Base-by-base conservation (phyloP, 2,797 vertebrate species). In the Propithecus perrieri region DNA sequence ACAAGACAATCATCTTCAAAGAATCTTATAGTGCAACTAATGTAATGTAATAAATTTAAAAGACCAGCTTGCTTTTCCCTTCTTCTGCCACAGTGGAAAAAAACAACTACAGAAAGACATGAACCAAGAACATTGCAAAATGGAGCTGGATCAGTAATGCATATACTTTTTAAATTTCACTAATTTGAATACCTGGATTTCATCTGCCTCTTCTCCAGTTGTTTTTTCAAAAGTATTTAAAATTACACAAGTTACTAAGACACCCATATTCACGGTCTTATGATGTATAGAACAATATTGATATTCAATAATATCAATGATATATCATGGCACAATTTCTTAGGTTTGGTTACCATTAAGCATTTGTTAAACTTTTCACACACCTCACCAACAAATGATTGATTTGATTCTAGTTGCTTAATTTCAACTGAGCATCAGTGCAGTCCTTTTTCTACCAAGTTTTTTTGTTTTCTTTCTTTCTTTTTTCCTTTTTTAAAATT, bases 391-490 rank as follows among this genome's bases (percentile, higher is more conserved):
- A 96, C 67, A 98, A 96, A 92, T 97, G 95, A 98, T 90, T 97
- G 94, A 98, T 98, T 97, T 98, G 74, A 98, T 95, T 98, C 90
- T 81, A 92, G 79, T 84, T 96, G 94, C 90, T 98, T 98, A 97
- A 98, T 98, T 98, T 98, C 87, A 97, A 89, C 63, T 76, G 24
- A 92, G 79, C 95, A 95, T 97, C 74, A 92, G 88, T 96, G 14
- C 1, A 90, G 20, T 30, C 61, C 71, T 97, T 96, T 80, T 63
- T 22, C 65, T 94, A 50, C 24, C 59, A 41, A 80, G 50, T 79
- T 85, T 88, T 69, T 93, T 20, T n/a, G 8, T 55, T 33, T 46
- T 76, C 13, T 63, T 91, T 59, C 12, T 72, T 48, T 30, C 17
- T 67, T 69, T 10, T 26, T 24, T 41, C 28, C 17, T 46, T 72